Percentiles rank a stretch among this genome's conserved stretches.
These are phyloP conservation scores for Ecdyonurus torrentis DNA, from an alignment of 2,888 invertebrate genomes.

Conservation along the genomic window DNA sequence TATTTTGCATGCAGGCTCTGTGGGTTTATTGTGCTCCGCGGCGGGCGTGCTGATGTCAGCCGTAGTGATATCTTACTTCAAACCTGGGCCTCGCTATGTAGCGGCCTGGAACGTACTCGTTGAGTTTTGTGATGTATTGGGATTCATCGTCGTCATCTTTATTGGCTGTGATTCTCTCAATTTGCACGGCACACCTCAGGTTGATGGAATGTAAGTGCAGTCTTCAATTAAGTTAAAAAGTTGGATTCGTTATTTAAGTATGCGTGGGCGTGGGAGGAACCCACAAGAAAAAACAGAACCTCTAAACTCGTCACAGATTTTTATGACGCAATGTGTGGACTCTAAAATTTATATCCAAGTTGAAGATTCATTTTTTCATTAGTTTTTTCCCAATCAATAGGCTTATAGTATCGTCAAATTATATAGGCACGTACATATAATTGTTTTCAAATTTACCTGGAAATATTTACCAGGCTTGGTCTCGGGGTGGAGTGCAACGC, in stretches of 20 bases:
- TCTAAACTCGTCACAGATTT: too few species aligned
- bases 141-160: background rate
- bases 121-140: background rate
- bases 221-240: too few species aligned
- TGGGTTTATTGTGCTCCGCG: conserved; percentile 21
- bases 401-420: too few species aligned
- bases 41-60: conserved; percentile 19
- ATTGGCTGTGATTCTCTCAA: background rate
- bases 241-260: too few species aligned
- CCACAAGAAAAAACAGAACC: too few species aligned
- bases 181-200: conserved; percentile 14
- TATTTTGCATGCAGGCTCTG: conserved; percentile 15
- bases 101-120: conserved; percentile 21
- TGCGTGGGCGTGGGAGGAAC: too few species aligned
- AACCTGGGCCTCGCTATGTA: conserved; percentile 20
- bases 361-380: too few species aligned
- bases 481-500: conserved; percentile 20
- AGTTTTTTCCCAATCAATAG: too few species aligned
- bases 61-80: conserved; percentile 19
- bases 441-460: too few species aligned
- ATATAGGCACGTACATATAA: too few species aligned
- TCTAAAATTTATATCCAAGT: too few species aligned
- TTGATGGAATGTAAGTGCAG: conserved; percentile 11
- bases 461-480: conserved; percentile 15
- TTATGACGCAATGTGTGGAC: too few species aligned